These are phyloP conservation scores for Chromobotia macracanthus DNA, from an alignment of 2,797 vertebrate species.

Conservation along the genomic window DNA sequence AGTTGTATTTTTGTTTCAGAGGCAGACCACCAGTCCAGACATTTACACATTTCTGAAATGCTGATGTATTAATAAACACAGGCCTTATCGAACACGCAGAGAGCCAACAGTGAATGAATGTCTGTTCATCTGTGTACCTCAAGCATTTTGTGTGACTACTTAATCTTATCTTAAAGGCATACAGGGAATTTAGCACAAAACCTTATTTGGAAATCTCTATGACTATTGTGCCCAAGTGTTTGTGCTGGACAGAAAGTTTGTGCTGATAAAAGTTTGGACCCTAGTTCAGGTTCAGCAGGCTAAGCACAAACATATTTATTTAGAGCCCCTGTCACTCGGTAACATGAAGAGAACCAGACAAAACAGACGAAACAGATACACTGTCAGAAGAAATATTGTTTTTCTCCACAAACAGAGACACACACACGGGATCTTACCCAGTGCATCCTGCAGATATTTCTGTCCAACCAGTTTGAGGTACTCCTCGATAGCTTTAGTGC, in stretches of 20 bases:
- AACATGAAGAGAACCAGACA: neutral
- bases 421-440: constrained; percentile 79
- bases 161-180: constrained; percentile 28
- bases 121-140: constrained; percentile 5
- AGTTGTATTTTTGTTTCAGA: constrained; percentile 23
- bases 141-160: constrained; percentile 7
- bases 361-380: neutral
- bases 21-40: neutral
- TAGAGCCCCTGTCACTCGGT: neutral
- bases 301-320: neutral
- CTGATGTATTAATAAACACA: constrained; percentile 3
- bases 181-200: neutral
- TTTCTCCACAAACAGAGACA: neutral
- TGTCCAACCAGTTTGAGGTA: constrained; percentile 99
- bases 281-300: neutral
- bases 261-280: neutral
- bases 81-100: constrained; percentile 15
- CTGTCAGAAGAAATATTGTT: neutral
- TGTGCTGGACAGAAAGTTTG: neutral
- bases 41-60: constrained; percentile 24
- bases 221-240: neutral
- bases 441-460: constrained; percentile 97
- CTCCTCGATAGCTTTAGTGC: constrained; percentile 98
- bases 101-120: constrained; percentile 14
- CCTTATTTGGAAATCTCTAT: neutral